A percentile compares a stretch with the other conserved stretches of the same genome.
Conservation (phyloP, 2,113 vertebrate genomes). For the Crotalus helleri region DNA sequence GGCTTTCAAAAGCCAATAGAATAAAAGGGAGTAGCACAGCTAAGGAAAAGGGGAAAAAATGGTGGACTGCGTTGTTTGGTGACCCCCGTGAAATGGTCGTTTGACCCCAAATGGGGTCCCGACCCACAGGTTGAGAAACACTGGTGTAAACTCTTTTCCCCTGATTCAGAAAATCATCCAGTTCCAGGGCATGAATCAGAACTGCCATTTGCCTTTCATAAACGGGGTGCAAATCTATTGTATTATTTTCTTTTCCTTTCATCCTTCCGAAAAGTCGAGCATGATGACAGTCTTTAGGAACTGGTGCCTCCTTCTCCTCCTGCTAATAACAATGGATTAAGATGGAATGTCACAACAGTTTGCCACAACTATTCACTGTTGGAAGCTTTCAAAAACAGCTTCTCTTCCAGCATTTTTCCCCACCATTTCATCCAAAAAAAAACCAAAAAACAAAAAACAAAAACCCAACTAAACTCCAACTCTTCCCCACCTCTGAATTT, state of each 20-base stretch:
- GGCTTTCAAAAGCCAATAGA: too few species aligned
- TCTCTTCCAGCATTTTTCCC: not conserved
- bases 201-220: not conserved
- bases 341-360: constrained; percentile 15
- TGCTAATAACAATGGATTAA: not conserved
- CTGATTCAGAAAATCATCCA: not conserved
- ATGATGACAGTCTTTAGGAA: not conserved
- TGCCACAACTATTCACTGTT: not conserved
- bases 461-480: not conserved
- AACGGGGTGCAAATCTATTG: not conserved
- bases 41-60: too few species aligned
- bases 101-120: too few species aligned
- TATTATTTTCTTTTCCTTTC: not conserved
- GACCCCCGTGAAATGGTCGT: too few species aligned
- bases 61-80: too few species aligned
- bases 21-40: too few species aligned
- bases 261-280: not conserved
- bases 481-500: constrained; percentile 7
- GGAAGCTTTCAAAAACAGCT: not conserved
- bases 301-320: not conserved
- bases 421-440: not conserved
- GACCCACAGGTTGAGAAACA: too few species aligned
- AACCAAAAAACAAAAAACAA: too few species aligned
- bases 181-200: not conserved
- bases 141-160: not conserved